Percentiles rank a stretch among this genome's conserved stretches.
Conservation (phyloP, 2,888 invertebrate genomes). For the Pediacus dermestoides region DNA sequence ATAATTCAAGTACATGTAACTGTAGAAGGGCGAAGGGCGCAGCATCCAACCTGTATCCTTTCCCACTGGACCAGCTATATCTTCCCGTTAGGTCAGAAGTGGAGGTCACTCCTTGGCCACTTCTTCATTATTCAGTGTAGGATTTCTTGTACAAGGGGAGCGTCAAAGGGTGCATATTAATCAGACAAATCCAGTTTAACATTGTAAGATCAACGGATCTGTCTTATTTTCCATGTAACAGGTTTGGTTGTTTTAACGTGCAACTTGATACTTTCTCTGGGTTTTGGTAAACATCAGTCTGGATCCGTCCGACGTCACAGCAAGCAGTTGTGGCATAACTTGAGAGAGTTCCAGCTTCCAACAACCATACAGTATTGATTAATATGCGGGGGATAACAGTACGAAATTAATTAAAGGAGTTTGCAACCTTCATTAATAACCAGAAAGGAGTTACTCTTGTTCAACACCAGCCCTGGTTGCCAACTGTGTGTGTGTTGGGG, state of each 20-base stretch:
- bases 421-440: slow-evolving; percentile 52
- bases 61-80: slow-evolving; percentile 15
- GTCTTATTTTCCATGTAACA: no score
- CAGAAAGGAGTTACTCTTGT: slow-evolving; percentile 44
- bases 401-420: slow-evolving; percentile 52
- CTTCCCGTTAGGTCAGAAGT: slow-evolving; percentile 3
- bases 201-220: no score
- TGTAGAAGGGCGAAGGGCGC: no score
- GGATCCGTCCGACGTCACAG: no score
- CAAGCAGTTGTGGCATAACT: slow-evolving; percentile 24
- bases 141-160: background rate
- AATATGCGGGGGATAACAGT: slow-evolving; percentile 50
- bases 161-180: slow-evolving; percentile 9
- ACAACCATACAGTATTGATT: slow-evolving; percentile 46
- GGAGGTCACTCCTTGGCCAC: slow-evolving; percentile 3
- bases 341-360: slow-evolving; percentile 29
- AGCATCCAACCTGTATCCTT: slow-evolving; percentile 17
- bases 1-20: no score
- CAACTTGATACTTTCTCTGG: no score
- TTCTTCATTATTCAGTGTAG: slow-evolving; percentile 4
- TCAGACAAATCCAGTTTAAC: no score
- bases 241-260: no score
- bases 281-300: no score
- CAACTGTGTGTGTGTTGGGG: no score
- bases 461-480: slow-evolving; percentile 28